phyloP scores from a whole-genome alignment of 2,888 invertebrate genomes.

The Plutella xylostella region DNA sequence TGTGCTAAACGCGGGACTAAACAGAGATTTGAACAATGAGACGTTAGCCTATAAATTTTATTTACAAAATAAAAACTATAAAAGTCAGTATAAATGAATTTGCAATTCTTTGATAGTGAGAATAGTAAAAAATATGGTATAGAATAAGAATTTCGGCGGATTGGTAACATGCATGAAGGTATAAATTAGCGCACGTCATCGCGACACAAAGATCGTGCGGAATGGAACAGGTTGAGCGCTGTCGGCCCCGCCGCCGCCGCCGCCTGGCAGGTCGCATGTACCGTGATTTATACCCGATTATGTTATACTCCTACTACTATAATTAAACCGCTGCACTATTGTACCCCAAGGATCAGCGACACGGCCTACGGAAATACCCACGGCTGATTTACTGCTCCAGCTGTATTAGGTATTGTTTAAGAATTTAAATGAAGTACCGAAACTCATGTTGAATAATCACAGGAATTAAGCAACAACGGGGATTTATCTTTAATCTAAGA shows the following conservation, averaged over 20 bases:
- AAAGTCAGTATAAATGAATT: constrained; percentile 45
- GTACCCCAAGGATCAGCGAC: constrained; percentile 54
- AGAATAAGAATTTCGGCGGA: constrained; percentile 43
- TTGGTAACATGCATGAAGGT: constrained; percentile 59
- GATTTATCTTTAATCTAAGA: constrained; percentile 16
- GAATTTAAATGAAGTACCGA: constrained; percentile 23
- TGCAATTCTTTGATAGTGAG: constrained; percentile 42
- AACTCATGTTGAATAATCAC: constrained; percentile 20
- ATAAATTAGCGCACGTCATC: constrained; percentile 55
- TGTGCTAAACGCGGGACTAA: constrained; percentile 55
- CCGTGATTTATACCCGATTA: constrained; percentile 63
- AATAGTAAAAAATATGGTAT: constrained; percentile 40
- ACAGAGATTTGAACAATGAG: constrained; percentile 46
- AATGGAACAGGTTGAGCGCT: constrained; percentile 67
- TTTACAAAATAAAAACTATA: constrained; percentile 38
- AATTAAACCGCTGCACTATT: constrained; percentile 61
- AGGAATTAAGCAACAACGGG: constrained; percentile 20
- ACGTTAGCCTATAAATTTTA: constrained; percentile 51
- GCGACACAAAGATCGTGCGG: constrained; percentile 33
- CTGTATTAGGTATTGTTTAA: constrained; percentile 33
- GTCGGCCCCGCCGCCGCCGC: no score
- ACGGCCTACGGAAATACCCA: constrained; percentile 41
- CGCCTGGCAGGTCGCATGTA: constrained; percentile 61
- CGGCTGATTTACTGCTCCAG: constrained; percentile 41
- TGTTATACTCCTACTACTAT: constrained; percentile 51